phyloP scores from a whole-genome alignment of 2,797 vertebrate genomes.

The Prunella strophiata region DNA sequence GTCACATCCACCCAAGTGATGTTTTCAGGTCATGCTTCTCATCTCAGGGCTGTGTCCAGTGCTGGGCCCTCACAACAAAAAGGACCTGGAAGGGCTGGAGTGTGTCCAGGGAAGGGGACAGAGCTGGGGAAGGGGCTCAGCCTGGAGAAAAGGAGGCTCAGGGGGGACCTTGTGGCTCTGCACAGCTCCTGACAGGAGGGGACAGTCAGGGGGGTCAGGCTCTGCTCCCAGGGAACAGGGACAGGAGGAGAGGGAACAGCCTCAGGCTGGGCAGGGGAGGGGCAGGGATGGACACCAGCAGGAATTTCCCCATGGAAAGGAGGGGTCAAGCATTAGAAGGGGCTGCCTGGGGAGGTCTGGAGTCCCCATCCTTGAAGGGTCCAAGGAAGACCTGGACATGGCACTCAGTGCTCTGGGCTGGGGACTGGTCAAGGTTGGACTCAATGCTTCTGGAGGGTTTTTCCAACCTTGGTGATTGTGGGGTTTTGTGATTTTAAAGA shows the following conservation, averaged over 20 bases:
- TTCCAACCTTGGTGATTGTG: background rate
- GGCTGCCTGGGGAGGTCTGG: background rate
- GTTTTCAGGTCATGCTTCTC: background rate
- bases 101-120: fast-evolving
- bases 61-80: background rate
- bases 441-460: fast-evolving
- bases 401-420: background rate
- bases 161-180: background rate
- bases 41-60: background rate
- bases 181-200: background rate
- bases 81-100: background rate
- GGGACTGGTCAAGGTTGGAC: fast-evolving
- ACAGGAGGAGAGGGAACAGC: fast-evolving
- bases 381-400: fast-evolving
- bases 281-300: fast-evolving
- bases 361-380: background rate
- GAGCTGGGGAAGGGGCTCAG: background rate
- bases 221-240: background rate
- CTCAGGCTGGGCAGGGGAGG: background rate
- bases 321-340: fast-evolving
- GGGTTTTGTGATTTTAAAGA: background rate
- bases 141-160: background rate
- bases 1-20: background rate
- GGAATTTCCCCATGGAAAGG: background rate
- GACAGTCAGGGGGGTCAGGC: fast-evolving